phyloP scores from a whole-genome alignment of 2,888 invertebrate genomes.

The Cryptocephalus moraei region DNA sequence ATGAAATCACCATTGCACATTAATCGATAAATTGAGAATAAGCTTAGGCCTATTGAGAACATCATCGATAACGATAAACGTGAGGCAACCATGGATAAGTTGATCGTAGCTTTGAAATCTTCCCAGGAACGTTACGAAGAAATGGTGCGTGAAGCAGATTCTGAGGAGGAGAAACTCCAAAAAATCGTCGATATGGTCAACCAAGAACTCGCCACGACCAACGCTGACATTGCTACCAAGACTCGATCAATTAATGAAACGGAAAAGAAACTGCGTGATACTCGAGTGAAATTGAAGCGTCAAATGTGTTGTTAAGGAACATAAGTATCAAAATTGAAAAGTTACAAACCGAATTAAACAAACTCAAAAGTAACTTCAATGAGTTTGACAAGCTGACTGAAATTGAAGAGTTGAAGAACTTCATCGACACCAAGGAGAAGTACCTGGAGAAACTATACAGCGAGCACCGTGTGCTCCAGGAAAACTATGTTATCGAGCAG shows the following conservation, averaged over 20 bases:
- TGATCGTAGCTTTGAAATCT: too few relatives aligned
- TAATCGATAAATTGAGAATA: constrained; percentile 30
- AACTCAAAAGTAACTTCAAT: constrained; percentile 42
- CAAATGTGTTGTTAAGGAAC: constrained; percentile 40
- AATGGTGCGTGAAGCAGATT: constrained; percentile 29
- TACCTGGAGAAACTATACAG: constrained; percentile 50
- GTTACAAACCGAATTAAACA: constrained; percentile 30
- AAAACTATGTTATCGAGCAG: constrained; percentile 49
- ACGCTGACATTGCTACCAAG: constrained; percentile 55
- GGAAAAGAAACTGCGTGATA: constrained; percentile 45
- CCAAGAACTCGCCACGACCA: constrained; percentile 48
- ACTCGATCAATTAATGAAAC: constrained; percentile 45
- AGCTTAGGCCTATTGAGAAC: constrained; percentile 19
- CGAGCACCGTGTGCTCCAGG: constrained; percentile 49
- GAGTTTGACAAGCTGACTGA: constrained; percentile 46
- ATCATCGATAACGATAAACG: too few relatives aligned
- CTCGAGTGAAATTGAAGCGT: constrained; percentile 51
- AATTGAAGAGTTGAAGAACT: constrained; percentile 48
- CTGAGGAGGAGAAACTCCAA: constrained; percentile 46
- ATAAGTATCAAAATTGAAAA: constrained; percentile 42
- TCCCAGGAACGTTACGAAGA: constrained; percentile 16
- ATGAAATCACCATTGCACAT: constrained; percentile 31
- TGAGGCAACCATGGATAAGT: too few relatives aligned
- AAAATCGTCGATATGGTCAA: constrained; percentile 44
- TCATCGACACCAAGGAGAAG: constrained; percentile 45